Conservation (phyloP, 92 coral and sea anemone species). For the Palythoa grandiflora region DNA sequence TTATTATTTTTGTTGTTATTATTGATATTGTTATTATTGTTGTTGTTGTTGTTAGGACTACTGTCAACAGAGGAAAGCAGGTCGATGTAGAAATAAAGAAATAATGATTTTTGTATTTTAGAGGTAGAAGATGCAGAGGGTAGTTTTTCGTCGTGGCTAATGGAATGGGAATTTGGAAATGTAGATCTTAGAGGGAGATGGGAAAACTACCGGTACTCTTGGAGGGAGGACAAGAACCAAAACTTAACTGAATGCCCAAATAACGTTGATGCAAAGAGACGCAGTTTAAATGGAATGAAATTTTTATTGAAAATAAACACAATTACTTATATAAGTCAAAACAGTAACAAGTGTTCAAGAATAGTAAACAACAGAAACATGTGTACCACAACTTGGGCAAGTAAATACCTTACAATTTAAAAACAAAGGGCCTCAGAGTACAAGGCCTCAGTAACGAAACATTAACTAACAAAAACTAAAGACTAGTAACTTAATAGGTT, state of each 20-base stretch:
- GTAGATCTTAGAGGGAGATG: too few species aligned
- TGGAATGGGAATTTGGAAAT: too few species aligned
- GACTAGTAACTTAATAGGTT: constrained; percentile 33
- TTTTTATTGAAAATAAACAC: constrained; percentile 50
- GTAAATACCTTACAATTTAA: background rate
- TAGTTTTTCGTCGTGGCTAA: background rate
- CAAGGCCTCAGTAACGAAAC: constrained; percentile 41
- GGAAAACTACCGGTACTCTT: background rate
- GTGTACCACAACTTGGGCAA: background rate
- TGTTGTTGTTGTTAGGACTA: too few species aligned
- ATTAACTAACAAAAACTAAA: constrained; percentile 3
- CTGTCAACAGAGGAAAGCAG: background rate
- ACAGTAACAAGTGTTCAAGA: too few species aligned
- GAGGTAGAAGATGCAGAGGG: background rate
- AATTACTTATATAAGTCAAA: constrained; percentile 43
- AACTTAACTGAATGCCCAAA: constrained; percentile 17
- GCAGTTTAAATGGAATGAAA: constrained; percentile 27
- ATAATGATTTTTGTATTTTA: background rate
- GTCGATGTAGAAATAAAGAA: background rate
- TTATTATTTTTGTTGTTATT: background rate
- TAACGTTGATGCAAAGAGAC: background rate
- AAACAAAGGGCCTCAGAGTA: constrained; percentile 13
- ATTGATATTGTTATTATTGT: background rate
- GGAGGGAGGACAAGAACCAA: constrained; percentile 52
- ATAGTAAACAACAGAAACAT: too few species aligned